Evolutionary conservation across 2,888 invertebrate genomes (phyloP), one percentile per base, ranked within the genome.

Genomic region (Netelia virgata): DNA sequence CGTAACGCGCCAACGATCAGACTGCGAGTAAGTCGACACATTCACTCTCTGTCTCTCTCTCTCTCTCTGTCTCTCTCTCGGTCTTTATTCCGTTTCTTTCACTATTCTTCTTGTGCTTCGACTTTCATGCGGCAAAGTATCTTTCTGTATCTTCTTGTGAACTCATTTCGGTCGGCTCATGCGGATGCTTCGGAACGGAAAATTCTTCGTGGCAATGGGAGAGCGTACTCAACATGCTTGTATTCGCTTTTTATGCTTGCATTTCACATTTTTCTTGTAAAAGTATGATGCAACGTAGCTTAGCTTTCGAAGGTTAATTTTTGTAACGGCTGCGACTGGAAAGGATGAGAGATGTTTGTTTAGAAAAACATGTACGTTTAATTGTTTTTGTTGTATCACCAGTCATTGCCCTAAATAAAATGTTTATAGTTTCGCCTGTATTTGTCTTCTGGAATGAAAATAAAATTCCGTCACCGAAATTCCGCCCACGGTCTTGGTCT

Each of bases 1-100:
- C 84, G 77, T 76, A 77, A 76, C 80, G 74, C 79, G 83, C 79
- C 83, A 85, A 84, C 79, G 73, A 80, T 80, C 73, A 68, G 66
- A 80, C 66, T 73, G 61, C n/a, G 73, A 57, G 66, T 59, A 68
- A 73, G 66, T 80, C 73, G 59, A 64, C 66, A 57, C 78, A 43
- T 53, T 68, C 79, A 28, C 69, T 74, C 78, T 72, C 64, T 59
- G 20, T 43, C 55, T 57, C 69, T 83, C 83, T 28, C 28, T 28
- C 3, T 28, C 28, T 28, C 28, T 28, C 28, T 28, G 3, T 28
- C 28, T 28, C 28, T 3, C 28, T 72, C 64, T 59, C 14, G 72
- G 82, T 63, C 43, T 69, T 70, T 82, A 61, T 16, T 55, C 36
- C 61, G 41, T 57, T n/a, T 75, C 28, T 69, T 57, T 57, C 18